phyloP scores from a whole-genome alignment of 2,888 invertebrate genomes.

The Elysia crispata region DNA sequence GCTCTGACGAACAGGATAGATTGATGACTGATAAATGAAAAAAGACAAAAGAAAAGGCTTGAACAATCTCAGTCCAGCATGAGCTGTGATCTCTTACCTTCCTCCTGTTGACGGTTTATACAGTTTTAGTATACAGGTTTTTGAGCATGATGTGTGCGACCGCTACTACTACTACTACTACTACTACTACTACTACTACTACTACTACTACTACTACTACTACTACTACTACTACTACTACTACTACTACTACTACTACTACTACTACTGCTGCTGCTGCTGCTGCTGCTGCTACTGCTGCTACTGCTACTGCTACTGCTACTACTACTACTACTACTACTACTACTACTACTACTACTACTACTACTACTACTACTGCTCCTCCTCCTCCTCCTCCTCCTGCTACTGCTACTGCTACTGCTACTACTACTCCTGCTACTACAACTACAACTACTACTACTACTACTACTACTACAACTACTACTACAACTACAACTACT shows the following conservation, averaged over 20 bases:
- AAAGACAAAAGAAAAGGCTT: too few species aligned
- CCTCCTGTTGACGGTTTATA: too few species aligned
- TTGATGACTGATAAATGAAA: too few species aligned
- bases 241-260: not conserved
- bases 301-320: conserved; percentile 31
- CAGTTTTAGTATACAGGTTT: not conserved
- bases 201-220: not conserved
- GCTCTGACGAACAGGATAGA: too few species aligned
- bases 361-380: conserved; percentile 35
- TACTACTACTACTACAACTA: not conserved
- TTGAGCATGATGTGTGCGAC: not conserved
- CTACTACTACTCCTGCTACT: too few species aligned
- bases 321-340: conserved; percentile 38
- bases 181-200: not conserved
- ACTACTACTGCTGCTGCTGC: not conserved
- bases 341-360: conserved; percentile 33
- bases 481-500: not conserved
- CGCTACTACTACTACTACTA: not conserved
- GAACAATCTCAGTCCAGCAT: too few species aligned
- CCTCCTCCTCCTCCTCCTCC: not conserved
- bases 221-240: not conserved
- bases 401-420: not conserved
- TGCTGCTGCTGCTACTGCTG: not conserved
- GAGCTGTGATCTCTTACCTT: too few species aligned
- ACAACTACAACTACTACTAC: too few species aligned